A percentile compares a stretch with the other conserved stretches of the same genome.
Evolutionary conservation across 2,113 vertebrate species (phyloP).

Genomic region (Octodon degus): DNA sequence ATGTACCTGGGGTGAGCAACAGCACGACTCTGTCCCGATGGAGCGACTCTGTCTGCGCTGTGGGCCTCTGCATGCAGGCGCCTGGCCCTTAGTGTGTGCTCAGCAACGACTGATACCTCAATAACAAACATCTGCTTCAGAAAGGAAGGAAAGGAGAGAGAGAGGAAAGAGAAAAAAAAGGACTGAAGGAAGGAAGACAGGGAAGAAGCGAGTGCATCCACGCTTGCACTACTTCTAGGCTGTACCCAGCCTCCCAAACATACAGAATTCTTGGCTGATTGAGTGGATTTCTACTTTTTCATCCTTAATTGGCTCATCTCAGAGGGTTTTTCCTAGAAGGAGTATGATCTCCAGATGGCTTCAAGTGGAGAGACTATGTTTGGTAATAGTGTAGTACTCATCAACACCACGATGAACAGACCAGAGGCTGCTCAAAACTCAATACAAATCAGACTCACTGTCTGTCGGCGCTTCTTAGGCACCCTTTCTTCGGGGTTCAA

Average conservation of each 20-base stretch:
- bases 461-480: no score
- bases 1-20: no score
- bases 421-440: not conserved
- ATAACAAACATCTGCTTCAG: rapidly evolving
- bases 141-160: not conserved
- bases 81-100: not conserved
- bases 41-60: rapidly evolving
- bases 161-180: not conserved
- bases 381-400: no score
- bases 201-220: not conserved
- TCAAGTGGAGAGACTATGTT: no score
- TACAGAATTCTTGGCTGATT: not conserved
- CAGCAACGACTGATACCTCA: not conserved
- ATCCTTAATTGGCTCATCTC: no score
- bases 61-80: not conserved
- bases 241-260: not conserved
- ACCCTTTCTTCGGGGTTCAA: not conserved
- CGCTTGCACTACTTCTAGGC: not conserved
- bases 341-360: not conserved
- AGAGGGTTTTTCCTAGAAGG: not conserved
- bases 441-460: not conserved
- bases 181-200: not conserved
- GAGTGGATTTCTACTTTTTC: not conserved
- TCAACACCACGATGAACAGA: rapidly evolving
- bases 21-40: not conserved